Evolutionary conservation across 1,140 invertebrate species (phyloP).

Genomic region (Belonocnema kinseyi): DNA sequence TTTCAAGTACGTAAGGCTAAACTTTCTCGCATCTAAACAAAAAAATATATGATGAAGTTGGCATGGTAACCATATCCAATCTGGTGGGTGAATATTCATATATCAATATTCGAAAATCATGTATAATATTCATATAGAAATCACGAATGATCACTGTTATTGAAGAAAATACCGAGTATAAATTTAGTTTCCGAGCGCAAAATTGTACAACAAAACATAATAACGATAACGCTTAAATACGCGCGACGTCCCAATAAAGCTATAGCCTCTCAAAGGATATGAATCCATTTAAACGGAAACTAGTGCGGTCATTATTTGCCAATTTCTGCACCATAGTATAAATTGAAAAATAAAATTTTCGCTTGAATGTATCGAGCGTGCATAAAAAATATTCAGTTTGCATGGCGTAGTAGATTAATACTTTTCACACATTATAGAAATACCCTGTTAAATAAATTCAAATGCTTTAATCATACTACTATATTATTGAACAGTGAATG

Average conservation of each 20-base stretch:
- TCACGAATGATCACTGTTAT: neutral
- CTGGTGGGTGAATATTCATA: too few species aligned
- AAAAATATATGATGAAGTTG: too few species aligned
- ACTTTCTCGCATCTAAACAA: too few species aligned
- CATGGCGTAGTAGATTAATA: neutral
- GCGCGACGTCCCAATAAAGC: neutral
- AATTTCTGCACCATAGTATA: neutral
- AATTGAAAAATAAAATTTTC: slow-evolving; percentile 14
- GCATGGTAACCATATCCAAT: too few species aligned
- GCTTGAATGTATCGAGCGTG: neutral
- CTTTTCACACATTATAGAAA: too few species aligned
- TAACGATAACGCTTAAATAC: slow-evolving; percentile 7
- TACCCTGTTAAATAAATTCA: too few species aligned
- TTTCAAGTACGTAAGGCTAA: too few species aligned
- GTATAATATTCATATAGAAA: too few species aligned
- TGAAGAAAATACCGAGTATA: neutral
- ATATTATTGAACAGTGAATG: too few species aligned
- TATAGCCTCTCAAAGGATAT: slow-evolving; percentile 15
- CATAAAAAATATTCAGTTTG: neutral
- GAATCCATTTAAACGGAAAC: slow-evolving; percentile 21
- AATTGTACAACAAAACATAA: neutral
- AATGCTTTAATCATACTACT: too few species aligned
- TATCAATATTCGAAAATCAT: too few species aligned
- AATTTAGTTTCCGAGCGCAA: neutral
- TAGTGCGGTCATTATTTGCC: neutral